Percentiles rank a stretch among this genome's conserved stretches.
Evolutionary conservation across 2,113 vertebrate genomes (phyloP).

Genomic region (Caranx melampygus): DNA sequence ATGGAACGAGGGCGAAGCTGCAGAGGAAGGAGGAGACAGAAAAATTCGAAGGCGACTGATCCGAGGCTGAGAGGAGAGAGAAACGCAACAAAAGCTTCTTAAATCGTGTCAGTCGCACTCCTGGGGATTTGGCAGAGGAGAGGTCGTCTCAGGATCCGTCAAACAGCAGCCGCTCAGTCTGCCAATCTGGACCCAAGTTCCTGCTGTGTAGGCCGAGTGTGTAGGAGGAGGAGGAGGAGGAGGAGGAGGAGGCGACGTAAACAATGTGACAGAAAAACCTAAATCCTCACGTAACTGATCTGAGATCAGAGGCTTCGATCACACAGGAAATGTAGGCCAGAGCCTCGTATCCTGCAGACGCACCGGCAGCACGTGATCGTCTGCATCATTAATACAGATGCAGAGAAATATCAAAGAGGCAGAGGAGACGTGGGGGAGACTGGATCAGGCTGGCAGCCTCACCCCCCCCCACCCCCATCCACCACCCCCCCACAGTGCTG

Average conservation of each 20-base stretch:
- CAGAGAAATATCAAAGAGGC: constrained; percentile 67
- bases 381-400: constrained; percentile 51
- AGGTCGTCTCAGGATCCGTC: constrained; percentile 67
- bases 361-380: neutral
- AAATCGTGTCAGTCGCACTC: constrained; percentile 75
- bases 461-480: neutral
- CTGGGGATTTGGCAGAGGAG: constrained; percentile 65
- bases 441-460: constrained; percentile 64
- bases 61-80: constrained; percentile 50
- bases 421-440: constrained; percentile 49
- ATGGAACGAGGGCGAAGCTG: constrained; percentile 65
- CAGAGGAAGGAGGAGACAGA: neutral
- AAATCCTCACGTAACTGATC: constrained; percentile 56
- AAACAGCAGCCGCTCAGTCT: constrained; percentile 71
- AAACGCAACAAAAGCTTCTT: constrained; percentile 73
- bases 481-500: neutral
- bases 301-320: constrained; percentile 12
- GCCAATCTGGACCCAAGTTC: constrained; percentile 63
- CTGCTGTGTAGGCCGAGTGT: constrained; percentile 49
- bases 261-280: constrained; percentile 65
- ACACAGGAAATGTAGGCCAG: constrained; percentile 64
- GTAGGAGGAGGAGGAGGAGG: constrained; percentile 26
- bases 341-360: constrained; percentile 14
- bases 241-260: constrained; percentile 48
- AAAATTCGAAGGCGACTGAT: constrained; percentile 55